Evolutionary conservation across 2,888 invertebrate genomes (phyloP).

Genomic region (Mythimna lalbum): DNA sequence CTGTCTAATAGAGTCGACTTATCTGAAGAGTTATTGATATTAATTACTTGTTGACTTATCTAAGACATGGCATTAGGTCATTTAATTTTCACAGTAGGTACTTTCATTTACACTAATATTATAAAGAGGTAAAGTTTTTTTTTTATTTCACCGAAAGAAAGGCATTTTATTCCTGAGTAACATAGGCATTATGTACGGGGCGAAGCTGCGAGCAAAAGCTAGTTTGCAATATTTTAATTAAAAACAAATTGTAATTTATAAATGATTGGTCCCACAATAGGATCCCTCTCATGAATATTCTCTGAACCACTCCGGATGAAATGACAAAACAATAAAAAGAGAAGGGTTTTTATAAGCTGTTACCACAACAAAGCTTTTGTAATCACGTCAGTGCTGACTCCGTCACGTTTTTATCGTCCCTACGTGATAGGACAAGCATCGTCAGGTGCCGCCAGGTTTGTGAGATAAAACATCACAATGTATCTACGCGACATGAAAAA

Average conservation of each 20-base stretch:
- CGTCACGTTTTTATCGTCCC: slow-evolving; percentile 64
- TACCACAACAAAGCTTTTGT: slow-evolving; percentile 57
- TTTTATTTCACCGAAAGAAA: too few species aligned
- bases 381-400: slow-evolving; percentile 55
- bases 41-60: background rate
- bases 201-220: too few species aligned
- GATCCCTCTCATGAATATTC: slow-evolving; percentile 49
- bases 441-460: slow-evolving; percentile 54
- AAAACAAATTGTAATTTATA: too few species aligned
- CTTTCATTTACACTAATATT: background rate
- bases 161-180: too few species aligned
- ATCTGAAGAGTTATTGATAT: background rate
- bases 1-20: background rate
- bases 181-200: too few species aligned
- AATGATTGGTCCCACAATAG: too few species aligned
- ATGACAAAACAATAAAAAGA: slow-evolving; percentile 47
- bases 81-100: background rate
- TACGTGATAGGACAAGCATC: slow-evolving; percentile 64
- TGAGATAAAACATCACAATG: slow-evolving; percentile 56
- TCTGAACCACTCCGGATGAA: slow-evolving; percentile 4
- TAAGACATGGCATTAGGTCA: background rate
- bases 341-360: slow-evolving; percentile 45
- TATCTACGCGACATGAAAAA: slow-evolving; percentile 32
- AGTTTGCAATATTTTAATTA: background rate
- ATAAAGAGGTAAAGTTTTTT: too few species aligned